These are phyloP conservation scores for Amblyopsis hoosieri DNA, from an alignment of 2,797 vertebrate species.

Conservation along the genomic window DNA sequence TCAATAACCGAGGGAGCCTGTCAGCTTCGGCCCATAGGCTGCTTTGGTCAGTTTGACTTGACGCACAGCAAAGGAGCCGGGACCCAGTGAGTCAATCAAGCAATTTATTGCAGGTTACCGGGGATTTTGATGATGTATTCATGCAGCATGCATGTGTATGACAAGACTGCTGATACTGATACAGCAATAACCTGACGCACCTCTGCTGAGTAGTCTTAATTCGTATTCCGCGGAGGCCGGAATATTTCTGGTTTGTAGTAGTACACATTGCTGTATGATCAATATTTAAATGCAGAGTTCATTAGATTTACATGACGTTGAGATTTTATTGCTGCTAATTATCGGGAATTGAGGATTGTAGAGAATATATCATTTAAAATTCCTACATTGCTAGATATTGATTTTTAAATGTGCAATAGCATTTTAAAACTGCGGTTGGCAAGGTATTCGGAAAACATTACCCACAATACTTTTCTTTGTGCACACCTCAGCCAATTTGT, in stretches of 20 bases:
- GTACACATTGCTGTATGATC: slow-evolving; percentile 37
- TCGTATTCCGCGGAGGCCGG: slow-evolving; percentile 40
- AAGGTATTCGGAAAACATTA: slow-evolving; percentile 4
- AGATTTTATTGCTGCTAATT: slow-evolving; percentile 41
- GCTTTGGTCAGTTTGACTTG: slow-evolving; percentile 69
- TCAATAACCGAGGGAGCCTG: slow-evolving; percentile 61
- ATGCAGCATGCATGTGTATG: slow-evolving; percentile 66
- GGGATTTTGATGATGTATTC: slow-evolving; percentile 67
- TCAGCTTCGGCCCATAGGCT: slow-evolving; percentile 59
- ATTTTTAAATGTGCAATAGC: slow-evolving; percentile 1
- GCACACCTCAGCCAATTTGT: slow-evolving; percentile 1
- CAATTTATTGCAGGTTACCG: slow-evolving; percentile 68
- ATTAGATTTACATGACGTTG: slow-evolving; percentile 30
- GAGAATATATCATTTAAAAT: slow-evolving; percentile 12
- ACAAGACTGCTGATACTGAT: slow-evolving; percentile 68
- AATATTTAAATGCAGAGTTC: slow-evolving; percentile 27
- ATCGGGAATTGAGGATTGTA: slow-evolving; percentile 16
- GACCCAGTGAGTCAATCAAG: slow-evolving; percentile 65
- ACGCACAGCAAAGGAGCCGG: slow-evolving; percentile 55
- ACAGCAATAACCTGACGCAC: slow-evolving; percentile 47
- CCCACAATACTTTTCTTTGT: background rate
- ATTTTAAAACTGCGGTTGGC: background rate
- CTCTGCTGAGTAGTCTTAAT: slow-evolving; percentile 55
- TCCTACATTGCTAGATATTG: slow-evolving; percentile 18
- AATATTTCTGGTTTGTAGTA: slow-evolving; percentile 37